phyloP scores from a whole-genome alignment of 2,113 vertebrate genomes.

The Lucifuga dentata region DNA sequence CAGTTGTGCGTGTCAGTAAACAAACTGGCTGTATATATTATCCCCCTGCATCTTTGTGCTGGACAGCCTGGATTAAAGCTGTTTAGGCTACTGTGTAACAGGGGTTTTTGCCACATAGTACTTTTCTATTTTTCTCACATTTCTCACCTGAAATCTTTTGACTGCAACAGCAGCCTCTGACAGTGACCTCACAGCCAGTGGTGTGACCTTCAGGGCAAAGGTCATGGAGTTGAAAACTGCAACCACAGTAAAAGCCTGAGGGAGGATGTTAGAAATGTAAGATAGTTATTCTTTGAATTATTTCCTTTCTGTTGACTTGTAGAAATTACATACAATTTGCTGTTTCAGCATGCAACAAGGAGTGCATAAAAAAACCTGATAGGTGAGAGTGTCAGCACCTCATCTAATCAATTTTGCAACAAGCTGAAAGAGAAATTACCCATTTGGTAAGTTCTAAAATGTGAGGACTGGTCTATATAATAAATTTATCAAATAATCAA shows the following conservation, averaged over 20 bases:
- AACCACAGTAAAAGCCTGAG: constrained; percentile 86
- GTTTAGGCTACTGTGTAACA: background rate
- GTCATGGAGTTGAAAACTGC: constrained; percentile 89
- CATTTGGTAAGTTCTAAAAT: no score
- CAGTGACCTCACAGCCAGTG: constrained; percentile 81
- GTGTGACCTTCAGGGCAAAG: constrained; percentile 85
- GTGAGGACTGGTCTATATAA: no score
- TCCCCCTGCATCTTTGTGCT: no score
- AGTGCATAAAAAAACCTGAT: no score
- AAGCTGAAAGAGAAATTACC: no score
- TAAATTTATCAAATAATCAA: no score
- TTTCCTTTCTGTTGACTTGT: no score
- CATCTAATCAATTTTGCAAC: background rate
- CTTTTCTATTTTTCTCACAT: background rate
- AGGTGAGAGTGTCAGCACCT: no score
- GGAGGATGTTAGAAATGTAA: constrained; percentile 7
- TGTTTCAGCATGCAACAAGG: no score
- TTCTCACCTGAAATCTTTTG: constrained; percentile 84
- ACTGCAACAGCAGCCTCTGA: constrained; percentile 84
- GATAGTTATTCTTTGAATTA: background rate
- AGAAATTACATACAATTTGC: no score
- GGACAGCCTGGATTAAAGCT: no score
- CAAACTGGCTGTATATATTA: background rate
- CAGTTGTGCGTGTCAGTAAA: background rate
- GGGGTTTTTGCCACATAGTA: background rate